Evolutionary conservation across 2,113 vertebrate species (phyloP), one percentile per base, ranked within the genome.

Genomic region (Grammomys surdaster): DNA sequence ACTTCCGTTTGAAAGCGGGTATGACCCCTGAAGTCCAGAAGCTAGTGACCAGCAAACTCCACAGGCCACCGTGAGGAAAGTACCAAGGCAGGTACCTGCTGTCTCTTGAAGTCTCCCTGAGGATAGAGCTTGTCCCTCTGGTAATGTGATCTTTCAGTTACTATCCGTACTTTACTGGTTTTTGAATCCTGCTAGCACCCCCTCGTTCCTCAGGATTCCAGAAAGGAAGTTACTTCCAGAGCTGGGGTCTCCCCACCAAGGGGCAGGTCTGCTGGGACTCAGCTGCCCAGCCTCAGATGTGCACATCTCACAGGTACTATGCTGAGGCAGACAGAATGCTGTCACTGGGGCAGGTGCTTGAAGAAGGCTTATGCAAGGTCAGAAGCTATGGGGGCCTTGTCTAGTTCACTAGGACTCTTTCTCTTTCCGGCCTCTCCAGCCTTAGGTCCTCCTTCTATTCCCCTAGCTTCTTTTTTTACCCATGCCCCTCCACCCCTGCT

Each of bases 21-120:
- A 0, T 56, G 40, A 26, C 22, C 51, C 0, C 9, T 17, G 75
- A 51, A 46, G 54, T 46, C n/a, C 54, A 7, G 28, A 0, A 0
- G 28, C 12, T 22, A 24, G 51, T 69, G 11, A 33, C 51, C 6
- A 4, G 9, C 36, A 3, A 14, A n/a, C 43, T 8, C 5, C 9
- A 1, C 10, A 9, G 14, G 4, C 20, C 33, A 11, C 3, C 22
- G 6, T n/a, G 26, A 3, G 4, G 12, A 24, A 33, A 14, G 31
- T 6, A 13, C 0, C 3, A 6, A 9, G n/a, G 56, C 22, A 40
- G 65, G 28, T 16, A 28, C 24, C 70, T 48, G 24, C 1, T 28
- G 6, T 5, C 19, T 36, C 58, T 51, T 69, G 1, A 2, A 31
- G 58, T 13, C 28, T 60, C 22, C 1, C 11, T 0, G 4, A 12